Evolutionary conservation across 1,140 invertebrate species (phyloP), one percentile per base, ranked within the genome.

Genomic region (Branchinecta lynchi): DNA sequence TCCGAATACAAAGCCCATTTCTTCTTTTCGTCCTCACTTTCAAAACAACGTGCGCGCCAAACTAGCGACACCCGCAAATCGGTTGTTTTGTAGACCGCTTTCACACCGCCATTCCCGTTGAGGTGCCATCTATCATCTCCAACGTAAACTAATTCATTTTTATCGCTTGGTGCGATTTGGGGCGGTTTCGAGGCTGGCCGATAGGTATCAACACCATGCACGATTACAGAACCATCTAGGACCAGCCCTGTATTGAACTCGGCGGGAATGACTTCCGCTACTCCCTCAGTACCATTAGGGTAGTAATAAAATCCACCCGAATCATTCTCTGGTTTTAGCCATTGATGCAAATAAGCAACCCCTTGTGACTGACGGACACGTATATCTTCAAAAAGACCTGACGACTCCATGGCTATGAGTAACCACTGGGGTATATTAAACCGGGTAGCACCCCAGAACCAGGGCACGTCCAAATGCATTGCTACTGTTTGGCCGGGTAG

Each of bases 281-380:
- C 17, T 12, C 51, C 51, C 12, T 20, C 51, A 15, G 51, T 60
- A 15, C 51, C 51, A 12, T 60, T 60, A 6, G 51, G 51, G 17
- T 60, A 60, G 17, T 3, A 60, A 60, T 60, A 60, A 60, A 60
- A 60, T 15, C 51, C 51, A 15, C 51, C 51, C 17, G 12, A 12
- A 60, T 60, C 51, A 15, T 60, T 2, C 17, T 60, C 51, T 12
- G 12, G 51, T 15, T 60, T 60, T 6, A 60, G 17, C 51, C 51
- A 60, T 6, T 60, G 12, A 60, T 60, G 51, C 51, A 60, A 60
- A 60, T 60, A 60, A 60, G 51, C 51, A 20, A 60, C 51, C 17
- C 51, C 51, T 60, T 60, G 51, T 6, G 51, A 60, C 17, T 60
- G 51, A 12, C 51, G 51, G 17, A 60, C 51, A 15, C 51, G 51